Conservation (phyloP, 2,797 vertebrate species). For the Coendou prehensilis region DNA sequence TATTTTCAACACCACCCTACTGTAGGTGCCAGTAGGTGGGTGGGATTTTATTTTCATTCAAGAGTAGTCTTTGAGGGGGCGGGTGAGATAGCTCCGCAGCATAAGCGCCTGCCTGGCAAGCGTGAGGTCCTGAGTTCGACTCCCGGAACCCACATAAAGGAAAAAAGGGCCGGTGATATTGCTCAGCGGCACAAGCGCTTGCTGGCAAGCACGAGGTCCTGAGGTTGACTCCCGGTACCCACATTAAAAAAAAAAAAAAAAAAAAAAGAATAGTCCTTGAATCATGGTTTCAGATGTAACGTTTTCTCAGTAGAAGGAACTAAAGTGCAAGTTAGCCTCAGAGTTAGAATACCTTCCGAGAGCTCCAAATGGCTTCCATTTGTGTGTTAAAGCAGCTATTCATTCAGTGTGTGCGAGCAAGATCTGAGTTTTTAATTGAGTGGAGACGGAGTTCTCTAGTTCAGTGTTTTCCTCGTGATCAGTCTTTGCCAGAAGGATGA, state of each 20-base stretch:
- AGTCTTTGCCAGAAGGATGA: neutral
- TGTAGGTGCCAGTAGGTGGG: neutral
- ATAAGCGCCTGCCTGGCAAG: no score
- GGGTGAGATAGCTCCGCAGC: no score
- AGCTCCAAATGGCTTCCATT: neutral
- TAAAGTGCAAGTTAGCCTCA: neutral
- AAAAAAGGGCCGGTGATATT: no score
- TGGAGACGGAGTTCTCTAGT: neutral
- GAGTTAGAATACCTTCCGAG: slow-evolving; percentile 23
- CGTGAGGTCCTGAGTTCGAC: no score
- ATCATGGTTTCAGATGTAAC: neutral
- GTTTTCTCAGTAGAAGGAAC: slow-evolving; percentile 9
- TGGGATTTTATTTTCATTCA: slow-evolving; percentile 37
- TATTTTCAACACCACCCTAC: neutral
- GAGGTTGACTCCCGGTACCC: no score
- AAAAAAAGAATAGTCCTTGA: neutral
- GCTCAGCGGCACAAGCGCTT: no score
- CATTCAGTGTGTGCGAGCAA: slow-evolving; percentile 20
- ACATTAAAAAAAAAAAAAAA: no score
- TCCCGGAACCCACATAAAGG: no score
- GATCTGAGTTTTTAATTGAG: slow-evolving; percentile 32
- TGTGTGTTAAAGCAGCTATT: neutral
- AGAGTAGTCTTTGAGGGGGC: neutral
- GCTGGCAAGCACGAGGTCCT: no score
- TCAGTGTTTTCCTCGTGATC: neutral